Base-by-base conservation (phyloP, 2,888 invertebrate genomes). In the Acleris laterana region DNA sequence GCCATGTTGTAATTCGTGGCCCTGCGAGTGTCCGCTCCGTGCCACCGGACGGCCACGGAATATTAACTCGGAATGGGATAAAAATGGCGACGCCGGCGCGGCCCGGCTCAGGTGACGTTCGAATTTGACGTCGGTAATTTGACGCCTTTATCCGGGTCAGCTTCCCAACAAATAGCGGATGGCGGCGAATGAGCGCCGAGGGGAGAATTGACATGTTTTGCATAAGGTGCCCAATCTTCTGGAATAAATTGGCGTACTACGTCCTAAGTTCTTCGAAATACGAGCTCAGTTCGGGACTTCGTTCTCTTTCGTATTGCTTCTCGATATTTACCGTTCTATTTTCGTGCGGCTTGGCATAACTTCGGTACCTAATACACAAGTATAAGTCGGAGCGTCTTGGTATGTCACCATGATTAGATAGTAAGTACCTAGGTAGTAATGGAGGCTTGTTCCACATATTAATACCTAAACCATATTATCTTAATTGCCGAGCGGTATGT, bases 121-220 rank as follows among this genome's bases (percentile, higher is more conserved):
- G 86, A 88, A 86, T 87, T 87, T 88, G 87, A 89, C 88, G 86
- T 82, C 81, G 82, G 88, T 87, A 88, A 89, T 89, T 88, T 88
- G 88, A 88, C 82, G 87, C 86, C 83, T 88, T 88, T 89, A 89
- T 89, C 86, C 86, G 85, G 88, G 84, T 85, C 85, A 83, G 80
- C 81, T 82, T 84, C 77, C 77, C 78, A 75, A 83, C 85, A 85
- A 88, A 87, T 83, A 79, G 78, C 76, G 79, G 78, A 78, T 79
- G 76, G 76, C 73, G 73, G 74, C 69, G 80, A 80, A 83, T 81
- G 79, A 78, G 75, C 66, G 62, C 67, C 69, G 69, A 64, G 64
- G 62, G 70, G 66, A 69, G 68, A 77, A 77, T 79, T 77, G 74
- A 74, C 77, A 78, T 82, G 77, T 79, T 86, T 85, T 83, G 80